phyloP scores from a whole-genome alignment of 2,888 invertebrate genomes.

The Calameuta filiformis region DNA sequence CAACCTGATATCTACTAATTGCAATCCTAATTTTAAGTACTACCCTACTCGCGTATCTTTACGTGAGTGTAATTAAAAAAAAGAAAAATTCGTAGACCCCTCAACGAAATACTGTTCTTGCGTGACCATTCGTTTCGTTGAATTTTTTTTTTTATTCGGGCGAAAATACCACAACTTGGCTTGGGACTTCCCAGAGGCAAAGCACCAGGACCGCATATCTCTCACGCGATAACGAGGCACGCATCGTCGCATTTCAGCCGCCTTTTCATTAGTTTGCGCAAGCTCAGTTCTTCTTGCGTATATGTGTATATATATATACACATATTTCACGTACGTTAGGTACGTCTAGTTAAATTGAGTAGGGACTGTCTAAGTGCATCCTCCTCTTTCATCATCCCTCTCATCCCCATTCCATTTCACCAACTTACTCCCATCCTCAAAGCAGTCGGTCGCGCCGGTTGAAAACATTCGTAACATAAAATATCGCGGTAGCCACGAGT shows the following conservation, averaged over 20 bases:
- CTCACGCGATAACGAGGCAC: conserved; percentile 2
- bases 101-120: background rate
- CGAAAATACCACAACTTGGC: background rate
- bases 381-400: background rate
- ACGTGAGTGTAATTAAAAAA: background rate
- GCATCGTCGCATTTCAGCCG: conserved; percentile 3
- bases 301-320: background rate
- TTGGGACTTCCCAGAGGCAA: background rate
- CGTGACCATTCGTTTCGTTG: background rate
- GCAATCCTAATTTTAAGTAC: background rate
- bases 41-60: background rate
- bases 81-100: background rate
- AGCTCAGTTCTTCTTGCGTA: background rate
- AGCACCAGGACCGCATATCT: background rate
- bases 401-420: background rate
- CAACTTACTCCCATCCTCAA: background rate
- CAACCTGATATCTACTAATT: background rate
- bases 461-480: background rate
- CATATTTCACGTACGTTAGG: background rate
- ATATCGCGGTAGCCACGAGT: background rate
- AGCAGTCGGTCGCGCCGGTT: background rate
- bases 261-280: background rate
- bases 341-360: background rate
- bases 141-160: background rate
- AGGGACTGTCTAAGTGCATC: background rate